Percentiles rank a stretch among this genome's conserved stretches.
phyloP scores from a whole-genome alignment of 2,113 vertebrate species.

The Panurus biarmicus region DNA sequence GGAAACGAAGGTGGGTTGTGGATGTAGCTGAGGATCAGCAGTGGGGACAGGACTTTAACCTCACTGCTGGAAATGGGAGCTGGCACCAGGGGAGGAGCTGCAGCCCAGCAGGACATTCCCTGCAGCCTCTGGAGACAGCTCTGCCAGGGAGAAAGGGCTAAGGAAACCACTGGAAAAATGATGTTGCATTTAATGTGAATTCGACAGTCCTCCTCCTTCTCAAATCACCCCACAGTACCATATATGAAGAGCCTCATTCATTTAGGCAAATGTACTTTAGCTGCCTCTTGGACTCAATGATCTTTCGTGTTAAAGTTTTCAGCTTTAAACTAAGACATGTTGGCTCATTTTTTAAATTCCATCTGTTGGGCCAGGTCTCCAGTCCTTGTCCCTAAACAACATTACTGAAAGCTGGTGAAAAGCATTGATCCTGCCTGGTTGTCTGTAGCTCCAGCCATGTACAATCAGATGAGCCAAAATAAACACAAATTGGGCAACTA shows the following conservation, averaged over 20 bases:
- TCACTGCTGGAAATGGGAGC: background rate
- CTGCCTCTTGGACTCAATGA: background rate
- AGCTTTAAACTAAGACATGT: background rate
- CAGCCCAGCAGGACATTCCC: background rate
- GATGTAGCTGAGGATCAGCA: background rate
- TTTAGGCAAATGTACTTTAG: background rate
- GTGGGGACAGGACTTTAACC: background rate
- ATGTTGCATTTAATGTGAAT: background rate
- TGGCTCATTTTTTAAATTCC: background rate
- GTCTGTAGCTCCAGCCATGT: background rate
- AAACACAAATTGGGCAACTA: conserved; percentile 35
- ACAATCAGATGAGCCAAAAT: conserved; percentile 19
- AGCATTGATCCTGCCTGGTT: background rate
- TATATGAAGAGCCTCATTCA: background rate
- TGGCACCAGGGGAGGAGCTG: background rate
- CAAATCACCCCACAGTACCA: background rate
- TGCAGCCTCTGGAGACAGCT: background rate
- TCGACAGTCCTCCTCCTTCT: background rate
- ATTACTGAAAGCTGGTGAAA: conserved; percentile 10
- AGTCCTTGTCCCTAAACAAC: background rate
- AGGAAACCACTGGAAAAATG: background rate
- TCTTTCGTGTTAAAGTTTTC: background rate
- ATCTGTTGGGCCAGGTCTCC: background rate
- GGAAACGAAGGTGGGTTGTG: background rate
- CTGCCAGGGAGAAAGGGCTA: background rate